Evolutionary conservation across 2,113 vertebrate species (phyloP).

Genomic region (Capreolus pygargus): DNA sequence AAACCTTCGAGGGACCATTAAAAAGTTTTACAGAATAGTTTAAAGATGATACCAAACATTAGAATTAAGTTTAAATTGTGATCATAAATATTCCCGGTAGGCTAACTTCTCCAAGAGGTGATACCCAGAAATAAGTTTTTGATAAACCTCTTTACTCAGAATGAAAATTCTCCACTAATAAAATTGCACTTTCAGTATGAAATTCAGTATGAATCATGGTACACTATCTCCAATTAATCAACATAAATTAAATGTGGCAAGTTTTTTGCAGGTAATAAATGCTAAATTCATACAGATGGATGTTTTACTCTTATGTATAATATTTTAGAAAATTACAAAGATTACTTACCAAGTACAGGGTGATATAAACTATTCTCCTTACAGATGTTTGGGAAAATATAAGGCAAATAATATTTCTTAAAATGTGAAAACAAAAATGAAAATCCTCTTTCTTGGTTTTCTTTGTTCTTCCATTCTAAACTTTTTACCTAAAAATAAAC

Average conservation of each 20-base stretch:
- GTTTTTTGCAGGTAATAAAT: constrained; percentile 27
- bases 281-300: background rate
- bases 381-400: constrained; percentile 98
- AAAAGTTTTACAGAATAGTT: background rate
- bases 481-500: constrained; percentile 91
- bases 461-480: constrained; percentile 98
- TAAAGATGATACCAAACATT: background rate
- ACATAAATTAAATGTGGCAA: constrained; percentile 1
- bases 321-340: constrained; percentile 47
- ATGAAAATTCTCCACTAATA: constrained; percentile 31
- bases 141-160: background rate
- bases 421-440: constrained; percentile 98
- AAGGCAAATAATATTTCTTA: constrained; percentile 98
- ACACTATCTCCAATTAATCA: background rate
- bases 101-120: background rate
- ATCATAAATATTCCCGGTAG: background rate
- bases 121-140: background rate
- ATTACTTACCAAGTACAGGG: constrained; percentile 92
- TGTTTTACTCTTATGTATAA: background rate
- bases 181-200: background rate
- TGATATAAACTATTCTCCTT: constrained; percentile 96
- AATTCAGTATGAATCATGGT: constrained; percentile 14
- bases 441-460: constrained; percentile 98
- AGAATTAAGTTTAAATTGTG: constrained; percentile 27
- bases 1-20: background rate